Evolutionary conservation across 2,888 invertebrate genomes (phyloP).

Genomic region (Urechis unicinctus): DNA sequence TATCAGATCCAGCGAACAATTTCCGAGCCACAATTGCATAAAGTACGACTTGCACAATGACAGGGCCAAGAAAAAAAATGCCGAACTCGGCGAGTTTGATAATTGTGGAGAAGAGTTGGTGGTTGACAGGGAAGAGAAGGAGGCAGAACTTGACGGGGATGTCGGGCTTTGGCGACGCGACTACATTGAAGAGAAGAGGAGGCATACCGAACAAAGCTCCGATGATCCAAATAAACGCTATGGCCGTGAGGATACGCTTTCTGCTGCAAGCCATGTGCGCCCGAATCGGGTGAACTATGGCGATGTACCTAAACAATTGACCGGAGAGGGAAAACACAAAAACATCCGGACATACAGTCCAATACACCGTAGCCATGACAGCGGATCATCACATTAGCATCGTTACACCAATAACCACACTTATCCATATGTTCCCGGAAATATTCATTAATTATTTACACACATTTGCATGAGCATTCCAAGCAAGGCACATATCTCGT

Average conservation of each 20-base stretch:
- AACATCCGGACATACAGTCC: too few species aligned
- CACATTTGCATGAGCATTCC: too few species aligned
- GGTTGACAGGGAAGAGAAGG: slow-evolving; percentile 32
- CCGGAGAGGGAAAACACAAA: too few species aligned
- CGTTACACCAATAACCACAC: too few species aligned
- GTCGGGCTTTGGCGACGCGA: slow-evolving; percentile 20
- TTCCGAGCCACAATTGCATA: slow-evolving; percentile 16
- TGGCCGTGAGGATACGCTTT: slow-evolving; percentile 37
- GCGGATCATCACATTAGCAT: too few species aligned
- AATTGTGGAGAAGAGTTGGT: slow-evolving; percentile 24
- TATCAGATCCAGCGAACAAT: slow-evolving; percentile 39
- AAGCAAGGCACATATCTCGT: too few species aligned
- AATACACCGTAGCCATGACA: too few species aligned
- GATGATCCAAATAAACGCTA: slow-evolving; percentile 45
- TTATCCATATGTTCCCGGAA: too few species aligned
- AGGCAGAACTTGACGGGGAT: slow-evolving; percentile 35
- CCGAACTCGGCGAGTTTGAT: slow-evolving; percentile 45
- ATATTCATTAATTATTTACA: too few species aligned
- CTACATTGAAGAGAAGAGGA: slow-evolving; percentile 40
- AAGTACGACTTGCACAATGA: slow-evolving; percentile 38
- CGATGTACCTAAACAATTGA: slow-evolving; percentile 50
- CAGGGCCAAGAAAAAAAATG: slow-evolving; percentile 47
- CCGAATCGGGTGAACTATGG: slow-evolving; percentile 49
- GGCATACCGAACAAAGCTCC: slow-evolving; percentile 43
- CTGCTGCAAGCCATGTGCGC: slow-evolving; percentile 49